Conservation (phyloP, 2,113 vertebrate species). For the Ceuthmochares aereus region DNA sequence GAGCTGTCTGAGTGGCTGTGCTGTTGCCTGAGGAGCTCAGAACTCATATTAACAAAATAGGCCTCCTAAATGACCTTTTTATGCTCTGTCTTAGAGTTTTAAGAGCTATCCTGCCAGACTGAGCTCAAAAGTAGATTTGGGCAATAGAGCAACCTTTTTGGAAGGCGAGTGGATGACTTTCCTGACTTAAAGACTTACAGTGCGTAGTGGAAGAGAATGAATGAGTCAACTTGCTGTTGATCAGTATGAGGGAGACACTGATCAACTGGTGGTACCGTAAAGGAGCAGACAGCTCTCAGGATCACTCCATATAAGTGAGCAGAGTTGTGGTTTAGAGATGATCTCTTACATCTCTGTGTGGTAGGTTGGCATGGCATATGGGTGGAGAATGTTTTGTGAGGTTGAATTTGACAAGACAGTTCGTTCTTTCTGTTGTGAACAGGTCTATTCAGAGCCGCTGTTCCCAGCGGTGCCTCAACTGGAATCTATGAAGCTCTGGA, state of each 20-base stretch:
- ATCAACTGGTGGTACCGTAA: neutral
- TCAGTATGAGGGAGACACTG: neutral
- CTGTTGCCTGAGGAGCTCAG: neutral
- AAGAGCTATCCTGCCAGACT: neutral
- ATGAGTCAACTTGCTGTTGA: neutral
- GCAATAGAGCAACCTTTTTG: neutral
- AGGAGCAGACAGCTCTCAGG: neutral
- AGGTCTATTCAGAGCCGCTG: slow-evolving; percentile 97
- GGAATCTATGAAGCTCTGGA: slow-evolving; percentile 98
- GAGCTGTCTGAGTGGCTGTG: neutral
- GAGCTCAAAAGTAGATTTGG: neutral
- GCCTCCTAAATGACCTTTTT: neutral
- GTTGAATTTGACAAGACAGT: neutral
- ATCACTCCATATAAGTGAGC: fast-evolving
- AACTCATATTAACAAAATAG: neutral
- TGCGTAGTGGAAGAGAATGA: neutral
- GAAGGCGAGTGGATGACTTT: neutral
- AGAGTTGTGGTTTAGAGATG: neutral
- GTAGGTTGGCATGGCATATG: neutral
- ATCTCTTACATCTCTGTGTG: neutral
- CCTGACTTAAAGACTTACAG: neutral
- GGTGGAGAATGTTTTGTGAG: neutral
- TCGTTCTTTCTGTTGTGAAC: neutral
- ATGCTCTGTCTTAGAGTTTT: neutral
- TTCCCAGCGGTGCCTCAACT: slow-evolving; percentile 96